Evolutionary conservation across 2,113 vertebrate species (phyloP), one percentile per base, ranked within the genome.

Genomic region (Tretioscincus oriximinensis): DNA sequence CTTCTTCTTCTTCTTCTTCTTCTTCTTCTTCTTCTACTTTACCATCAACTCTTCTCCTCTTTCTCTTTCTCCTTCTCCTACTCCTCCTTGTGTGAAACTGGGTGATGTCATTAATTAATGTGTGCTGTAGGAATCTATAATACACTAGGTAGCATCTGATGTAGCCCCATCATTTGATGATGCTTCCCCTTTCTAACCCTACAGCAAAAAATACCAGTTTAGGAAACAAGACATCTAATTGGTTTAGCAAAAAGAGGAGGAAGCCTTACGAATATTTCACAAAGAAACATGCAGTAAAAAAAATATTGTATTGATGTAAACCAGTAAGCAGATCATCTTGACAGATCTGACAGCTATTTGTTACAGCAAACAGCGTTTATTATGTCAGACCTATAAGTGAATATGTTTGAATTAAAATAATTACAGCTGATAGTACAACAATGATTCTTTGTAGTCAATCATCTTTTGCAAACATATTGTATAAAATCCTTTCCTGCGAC

Each of bases 331-430:
- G 89, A 90, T 86, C 92, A 74, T 85, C 93, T 88, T 93, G 94
- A 93, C 93, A 93, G 92, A 88, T 82, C 81, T 95, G 94, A 95
- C 92, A 94, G 94, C 92, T 89, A 88, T 91, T 89, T 93, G 94
- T 93, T 91, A 94, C 85, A 90, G 94, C 93, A 95, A 95, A 93
- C 92, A 93, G 92, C 93, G 84, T 92, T 93, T 92, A 93, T 85
- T 88, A 90, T 91, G 93, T 93, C 94, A 95, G 93, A 73, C 91
- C 92, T 92, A 90, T 87, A 89, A 87, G 89, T 91, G 91, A 92
- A 92, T 89, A 67, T 87, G 92, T 92, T 90, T 88, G 91, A 93
- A 94, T 95, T 94, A 93, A 94, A 94, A 92, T 91, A 91, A 94
- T 95, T 91, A 93, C 80, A 92, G 92, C 91, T 79, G 89, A 92